phyloP scores from a whole-genome alignment of 2,888 invertebrate species.

The Megaustenia siamemsis region DNA sequence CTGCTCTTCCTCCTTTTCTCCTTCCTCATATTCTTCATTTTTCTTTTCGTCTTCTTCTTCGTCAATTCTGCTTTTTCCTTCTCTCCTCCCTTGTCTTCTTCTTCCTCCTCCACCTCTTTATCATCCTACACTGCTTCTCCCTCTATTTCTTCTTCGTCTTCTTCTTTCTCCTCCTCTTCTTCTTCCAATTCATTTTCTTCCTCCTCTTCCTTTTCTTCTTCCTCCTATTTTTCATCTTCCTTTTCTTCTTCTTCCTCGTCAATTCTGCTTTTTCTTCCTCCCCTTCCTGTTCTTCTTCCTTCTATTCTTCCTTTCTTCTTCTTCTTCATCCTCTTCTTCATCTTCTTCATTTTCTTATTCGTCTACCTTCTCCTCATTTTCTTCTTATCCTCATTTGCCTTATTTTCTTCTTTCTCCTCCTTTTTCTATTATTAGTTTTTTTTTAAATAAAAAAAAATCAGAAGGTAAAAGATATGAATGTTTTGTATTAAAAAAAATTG shows the following conservation, averaged over 20 bases:
- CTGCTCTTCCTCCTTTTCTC: no score
- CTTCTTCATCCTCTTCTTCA: no score
- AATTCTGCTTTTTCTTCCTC: no score
- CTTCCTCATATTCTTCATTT: no score
- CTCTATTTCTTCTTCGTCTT: no score
- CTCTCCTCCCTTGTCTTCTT: not conserved
- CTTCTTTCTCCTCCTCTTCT: conserved; percentile 4
- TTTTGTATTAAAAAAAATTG: not conserved
- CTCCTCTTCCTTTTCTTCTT: not conserved
- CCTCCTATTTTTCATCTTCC: not conserved
- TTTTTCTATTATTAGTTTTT: not conserved
- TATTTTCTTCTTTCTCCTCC: not conserved
- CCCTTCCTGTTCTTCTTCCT: no score
- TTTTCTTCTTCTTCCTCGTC: not conserved
- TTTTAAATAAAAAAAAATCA: not conserved
- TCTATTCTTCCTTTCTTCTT: no score
- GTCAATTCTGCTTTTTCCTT: not conserved
- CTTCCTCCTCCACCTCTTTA: not conserved
- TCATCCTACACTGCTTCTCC: not conserved
- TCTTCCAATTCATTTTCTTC: not conserved
- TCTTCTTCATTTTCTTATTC: no score
- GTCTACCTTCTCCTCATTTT: no score
- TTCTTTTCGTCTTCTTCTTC: no score
- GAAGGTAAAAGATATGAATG: not conserved
- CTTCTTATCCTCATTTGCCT: not conserved